Evolutionary conservation across 2,113 vertebrate species (phyloP).

Genomic region (Chunga burmeisteri): DNA sequence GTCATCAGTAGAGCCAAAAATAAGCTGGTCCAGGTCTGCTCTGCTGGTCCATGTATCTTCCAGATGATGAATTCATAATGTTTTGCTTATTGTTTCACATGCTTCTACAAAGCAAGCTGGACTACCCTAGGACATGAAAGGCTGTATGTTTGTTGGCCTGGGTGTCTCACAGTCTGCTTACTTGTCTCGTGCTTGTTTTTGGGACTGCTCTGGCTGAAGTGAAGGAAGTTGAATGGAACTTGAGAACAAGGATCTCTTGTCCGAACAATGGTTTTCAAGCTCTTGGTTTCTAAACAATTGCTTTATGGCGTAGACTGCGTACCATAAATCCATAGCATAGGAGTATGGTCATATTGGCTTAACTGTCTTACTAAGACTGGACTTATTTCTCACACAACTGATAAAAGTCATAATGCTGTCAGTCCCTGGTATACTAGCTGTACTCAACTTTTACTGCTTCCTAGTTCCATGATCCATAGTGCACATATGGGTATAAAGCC

Average conservation of each 20-base stretch:
- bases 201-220: neutral
- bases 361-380: neutral
- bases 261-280: neutral
- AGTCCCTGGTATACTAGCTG: slow-evolving; percentile 12
- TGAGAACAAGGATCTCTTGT: neutral
- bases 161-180: neutral
- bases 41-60: neutral
- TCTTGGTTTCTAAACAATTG: neutral
- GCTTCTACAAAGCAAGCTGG: neutral
- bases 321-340: neutral
- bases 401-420: slow-evolving; percentile 48
- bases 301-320: neutral
- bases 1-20: neutral
- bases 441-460: slow-evolving; percentile 21
- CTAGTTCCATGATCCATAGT: slow-evolving; percentile 12
- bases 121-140: neutral
- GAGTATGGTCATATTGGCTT: neutral
- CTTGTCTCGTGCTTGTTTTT: neutral
- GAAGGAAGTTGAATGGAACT: neutral
- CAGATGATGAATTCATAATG: neutral
- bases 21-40: neutral
- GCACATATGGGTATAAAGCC: slow-evolving; percentile 8
- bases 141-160: neutral
- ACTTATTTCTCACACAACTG: slow-evolving; percentile 40
- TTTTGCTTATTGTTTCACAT: neutral